Conservation (phyloP, 1,140 invertebrate genomes). For the Eurosta solidaginis region DNA sequence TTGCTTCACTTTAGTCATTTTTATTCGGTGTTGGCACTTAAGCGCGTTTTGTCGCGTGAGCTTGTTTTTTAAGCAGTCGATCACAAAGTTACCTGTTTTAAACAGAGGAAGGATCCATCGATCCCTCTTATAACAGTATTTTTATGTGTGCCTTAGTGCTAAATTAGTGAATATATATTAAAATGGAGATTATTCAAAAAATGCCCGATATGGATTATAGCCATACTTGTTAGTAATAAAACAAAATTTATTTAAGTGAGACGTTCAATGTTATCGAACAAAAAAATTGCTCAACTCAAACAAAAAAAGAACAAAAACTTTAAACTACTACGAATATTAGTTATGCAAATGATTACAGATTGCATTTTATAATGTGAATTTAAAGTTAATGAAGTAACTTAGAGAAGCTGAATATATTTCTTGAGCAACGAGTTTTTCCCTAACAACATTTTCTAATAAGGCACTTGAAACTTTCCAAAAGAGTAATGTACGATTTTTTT, state of each 20-base stretch:
- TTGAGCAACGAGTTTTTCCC: too few relatives aligned
- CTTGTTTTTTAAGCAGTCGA: background rate
- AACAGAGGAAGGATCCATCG: background rate
- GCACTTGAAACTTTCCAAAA: too few relatives aligned
- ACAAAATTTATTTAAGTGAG: background rate
- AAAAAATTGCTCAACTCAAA: too few relatives aligned
- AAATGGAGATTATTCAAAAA: background rate
- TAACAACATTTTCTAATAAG: too few relatives aligned
- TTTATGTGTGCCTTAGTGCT: background rate
- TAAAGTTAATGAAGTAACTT: too few relatives aligned
- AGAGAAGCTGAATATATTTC: too few relatives aligned
- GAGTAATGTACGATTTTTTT: too few relatives aligned
- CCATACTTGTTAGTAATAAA: slow-evolving; percentile 16
- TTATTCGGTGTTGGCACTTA: background rate
- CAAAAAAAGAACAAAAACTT: too few relatives aligned
- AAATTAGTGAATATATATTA: background rate
- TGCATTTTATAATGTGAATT: too few relatives aligned
- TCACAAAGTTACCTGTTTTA: background rate
- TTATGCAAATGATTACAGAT: too few relatives aligned
- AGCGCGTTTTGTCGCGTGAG: background rate
- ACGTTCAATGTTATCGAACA: too few relatives aligned
- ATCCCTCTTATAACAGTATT: background rate
- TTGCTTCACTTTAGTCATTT: background rate
- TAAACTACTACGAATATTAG: too few relatives aligned
- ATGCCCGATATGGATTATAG: slow-evolving; percentile 3